phyloP scores from a whole-genome alignment of 92 coral and sea anemone species.

The Desmophyllum pertusum region DNA sequence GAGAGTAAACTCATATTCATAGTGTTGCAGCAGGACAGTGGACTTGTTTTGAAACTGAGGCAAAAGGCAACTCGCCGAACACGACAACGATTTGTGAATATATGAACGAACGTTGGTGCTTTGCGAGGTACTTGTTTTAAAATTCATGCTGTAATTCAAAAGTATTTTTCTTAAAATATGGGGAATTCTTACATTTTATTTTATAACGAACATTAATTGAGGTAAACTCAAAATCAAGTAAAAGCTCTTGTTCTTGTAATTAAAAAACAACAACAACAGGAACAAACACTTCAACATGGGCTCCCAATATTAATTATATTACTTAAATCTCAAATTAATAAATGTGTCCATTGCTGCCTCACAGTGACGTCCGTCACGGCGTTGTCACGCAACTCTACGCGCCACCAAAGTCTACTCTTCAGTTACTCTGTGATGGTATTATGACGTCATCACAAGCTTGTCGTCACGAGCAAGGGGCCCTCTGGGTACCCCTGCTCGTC shows the following conservation, averaged over 20 bases:
- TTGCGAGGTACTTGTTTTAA: too few species aligned
- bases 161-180: too few species aligned
- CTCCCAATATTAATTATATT: too few species aligned
- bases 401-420: background rate
- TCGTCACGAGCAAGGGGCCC: constrained; percentile 24
- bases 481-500: background rate
- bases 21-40: background rate
- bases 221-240: too few species aligned
- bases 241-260: too few species aligned
- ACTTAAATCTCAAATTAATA: too few species aligned
- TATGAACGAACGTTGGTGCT: background rate
- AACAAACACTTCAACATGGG: too few species aligned
- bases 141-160: too few species aligned
- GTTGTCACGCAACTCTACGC: background rate
- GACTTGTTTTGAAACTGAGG: background rate
- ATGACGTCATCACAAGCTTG: constrained; percentile 7
- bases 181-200: too few species aligned
- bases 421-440: background rate
- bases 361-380: background rate
- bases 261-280: too few species aligned
- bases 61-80: background rate
- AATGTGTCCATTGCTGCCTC: background rate
- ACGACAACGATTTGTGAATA: background rate
- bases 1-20: background rate
- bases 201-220: background rate